Percentiles rank a stretch among this genome's conserved stretches.
Conservation (phyloP, 2,113 vertebrate species). For the Chionomys nivalis region DNA sequence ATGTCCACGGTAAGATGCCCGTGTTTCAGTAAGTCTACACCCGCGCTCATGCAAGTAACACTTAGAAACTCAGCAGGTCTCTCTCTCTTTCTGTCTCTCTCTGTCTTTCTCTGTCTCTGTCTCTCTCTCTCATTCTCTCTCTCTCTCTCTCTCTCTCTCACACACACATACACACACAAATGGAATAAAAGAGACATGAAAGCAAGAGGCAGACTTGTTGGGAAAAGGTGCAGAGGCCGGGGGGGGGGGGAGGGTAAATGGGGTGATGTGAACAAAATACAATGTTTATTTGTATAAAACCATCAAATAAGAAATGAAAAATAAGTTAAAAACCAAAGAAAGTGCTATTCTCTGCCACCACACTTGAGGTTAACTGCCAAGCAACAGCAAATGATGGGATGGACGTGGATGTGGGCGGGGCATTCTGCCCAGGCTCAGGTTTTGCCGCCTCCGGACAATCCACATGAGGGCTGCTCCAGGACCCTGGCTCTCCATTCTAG, state of each 20-base stretch:
- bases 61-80: background rate
- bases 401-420: fast-evolving
- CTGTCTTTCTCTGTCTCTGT: too few species aligned
- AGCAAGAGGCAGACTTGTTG: background rate
- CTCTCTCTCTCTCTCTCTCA: too few species aligned
- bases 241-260: background rate
- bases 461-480: background rate
- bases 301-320: background rate
- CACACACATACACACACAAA: background rate
- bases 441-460: background rate
- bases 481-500: background rate
- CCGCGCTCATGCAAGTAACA: background rate
- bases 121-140: too few species aligned
- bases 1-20: background rate
- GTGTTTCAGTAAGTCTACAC: background rate
- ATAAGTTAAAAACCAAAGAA: background rate
- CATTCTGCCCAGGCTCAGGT: too few species aligned
- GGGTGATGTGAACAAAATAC: background rate
- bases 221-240: background rate
- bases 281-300: background rate
- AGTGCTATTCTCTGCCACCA: background rate
- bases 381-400: background rate
- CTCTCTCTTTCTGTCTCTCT: too few species aligned
- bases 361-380: background rate
- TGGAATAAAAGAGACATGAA: background rate